phyloP scores from a whole-genome alignment of 2,888 invertebrate genomes.

The Sesia apiformis region DNA sequence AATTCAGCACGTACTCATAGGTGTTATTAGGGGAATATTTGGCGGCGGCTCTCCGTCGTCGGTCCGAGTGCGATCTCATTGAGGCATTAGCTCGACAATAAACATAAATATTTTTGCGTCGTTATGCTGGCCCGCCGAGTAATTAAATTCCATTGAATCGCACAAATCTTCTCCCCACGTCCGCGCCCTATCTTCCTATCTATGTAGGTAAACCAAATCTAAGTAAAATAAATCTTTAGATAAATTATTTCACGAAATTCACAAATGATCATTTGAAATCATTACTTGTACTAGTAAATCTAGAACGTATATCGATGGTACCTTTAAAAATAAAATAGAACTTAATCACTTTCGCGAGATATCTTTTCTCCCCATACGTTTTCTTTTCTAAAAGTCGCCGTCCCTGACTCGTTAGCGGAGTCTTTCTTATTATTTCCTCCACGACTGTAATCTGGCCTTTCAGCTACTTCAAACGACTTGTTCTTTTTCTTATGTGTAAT shows the following conservation, averaged over 20 bases:
- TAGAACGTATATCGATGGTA: no score
- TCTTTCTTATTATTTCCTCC: slow-evolving; percentile 65
- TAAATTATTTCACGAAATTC: neutral
- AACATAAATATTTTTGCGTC: slow-evolving; percentile 73
- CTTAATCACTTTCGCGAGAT: slow-evolving; percentile 43
- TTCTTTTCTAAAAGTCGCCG: slow-evolving; percentile 54
- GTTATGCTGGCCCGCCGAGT: slow-evolving; percentile 56
- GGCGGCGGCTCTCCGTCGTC: neutral
- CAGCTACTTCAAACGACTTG: slow-evolving; percentile 73
- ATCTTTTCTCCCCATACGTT: slow-evolving; percentile 44
- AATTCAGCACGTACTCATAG: neutral
- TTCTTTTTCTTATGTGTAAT: slow-evolving; percentile 74
- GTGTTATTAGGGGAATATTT: slow-evolving; percentile 14
- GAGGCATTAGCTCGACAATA: slow-evolving; percentile 60
- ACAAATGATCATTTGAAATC: neutral
- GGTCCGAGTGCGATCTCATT: slow-evolving; percentile 48
- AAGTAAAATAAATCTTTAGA: neutral
- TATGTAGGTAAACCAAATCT: neutral
- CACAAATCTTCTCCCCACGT: slow-evolving; percentile 62
- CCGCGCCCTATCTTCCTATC: slow-evolving; percentile 7
- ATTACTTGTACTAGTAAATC: no score
- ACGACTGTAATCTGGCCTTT: slow-evolving; percentile 68
- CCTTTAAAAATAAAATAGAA: slow-evolving; percentile 12
- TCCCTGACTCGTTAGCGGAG: slow-evolving; percentile 59
- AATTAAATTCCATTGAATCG: slow-evolving; percentile 71